A percentile compares a stretch with the other conserved stretches of the same genome.
Conservation (phyloP, 2,888 invertebrate species). For the Cheilosia soror region DNA sequence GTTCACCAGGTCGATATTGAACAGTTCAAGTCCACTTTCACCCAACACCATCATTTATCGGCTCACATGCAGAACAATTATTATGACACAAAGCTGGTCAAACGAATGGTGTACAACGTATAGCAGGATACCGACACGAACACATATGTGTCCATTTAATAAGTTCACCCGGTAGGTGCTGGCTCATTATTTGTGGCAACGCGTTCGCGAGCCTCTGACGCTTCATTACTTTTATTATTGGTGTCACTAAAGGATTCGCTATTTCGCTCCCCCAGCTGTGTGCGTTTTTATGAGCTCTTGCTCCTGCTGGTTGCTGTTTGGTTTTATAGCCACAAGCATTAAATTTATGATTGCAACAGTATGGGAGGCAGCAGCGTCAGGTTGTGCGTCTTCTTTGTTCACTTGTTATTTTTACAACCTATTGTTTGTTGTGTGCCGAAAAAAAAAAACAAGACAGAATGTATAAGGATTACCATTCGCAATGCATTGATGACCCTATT, state of each 20-base stretch:
- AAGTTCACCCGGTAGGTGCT: constrained; percentile 40
- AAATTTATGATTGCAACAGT: constrained; percentile 69
- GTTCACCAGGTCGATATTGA: constrained; percentile 45
- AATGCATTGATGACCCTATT: constrained; percentile 56
- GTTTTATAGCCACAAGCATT: constrained; percentile 62
- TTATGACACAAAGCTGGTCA: constrained; percentile 40
- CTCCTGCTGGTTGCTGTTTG: constrained; percentile 55
- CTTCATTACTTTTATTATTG: constrained; percentile 73
- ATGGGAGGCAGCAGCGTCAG: background rate
- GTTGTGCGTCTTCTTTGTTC: constrained; percentile 20
- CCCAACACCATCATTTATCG: constrained; percentile 61
- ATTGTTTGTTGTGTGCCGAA: constrained; percentile 7
- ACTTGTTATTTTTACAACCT: constrained; percentile 35
- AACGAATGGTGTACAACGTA: constrained; percentile 37
- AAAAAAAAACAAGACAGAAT: constrained; percentile 33
- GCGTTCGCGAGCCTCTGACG: constrained; percentile 47
- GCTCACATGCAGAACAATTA: constrained; percentile 26
- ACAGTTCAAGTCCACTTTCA: constrained; percentile 47
- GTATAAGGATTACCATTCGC: constrained; percentile 44
- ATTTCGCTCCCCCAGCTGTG: constrained; percentile 33
- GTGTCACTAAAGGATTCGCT: constrained; percentile 63
- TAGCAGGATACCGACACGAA: constrained; percentile 35
- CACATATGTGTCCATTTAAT: constrained; percentile 69
- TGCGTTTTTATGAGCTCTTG: constrained; percentile 19
- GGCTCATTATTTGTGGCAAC: constrained; percentile 64